Evolutionary conservation across 2,797 vertebrate species (phyloP).

Genomic region (Halcyon chelicuti): DNA sequence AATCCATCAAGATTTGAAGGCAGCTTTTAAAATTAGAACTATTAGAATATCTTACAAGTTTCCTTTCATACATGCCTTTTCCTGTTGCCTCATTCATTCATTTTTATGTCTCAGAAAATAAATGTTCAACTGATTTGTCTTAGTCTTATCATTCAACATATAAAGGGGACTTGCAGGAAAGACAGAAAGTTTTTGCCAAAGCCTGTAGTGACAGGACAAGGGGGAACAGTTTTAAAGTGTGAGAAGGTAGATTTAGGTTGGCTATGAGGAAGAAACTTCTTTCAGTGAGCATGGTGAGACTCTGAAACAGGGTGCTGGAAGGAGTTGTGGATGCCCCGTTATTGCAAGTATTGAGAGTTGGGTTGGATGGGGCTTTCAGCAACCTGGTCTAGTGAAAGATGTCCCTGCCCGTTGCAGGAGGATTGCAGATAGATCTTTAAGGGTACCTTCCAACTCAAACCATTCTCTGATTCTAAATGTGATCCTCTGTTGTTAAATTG

Average conservation of each 20-base stretch:
- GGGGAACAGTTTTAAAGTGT: neutral
- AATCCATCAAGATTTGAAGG: slow-evolving; percentile 68
- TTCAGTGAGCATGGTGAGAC: neutral
- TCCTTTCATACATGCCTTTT: slow-evolving; percentile 61
- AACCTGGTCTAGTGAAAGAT: accelerated
- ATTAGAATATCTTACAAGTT: slow-evolving; percentile 62
- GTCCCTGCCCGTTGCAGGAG: neutral
- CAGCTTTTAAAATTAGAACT: slow-evolving; percentile 75
- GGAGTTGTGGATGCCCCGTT: neutral
- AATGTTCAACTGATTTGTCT: slow-evolving; percentile 62
- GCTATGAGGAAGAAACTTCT: neutral
- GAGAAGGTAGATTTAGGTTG: neutral
- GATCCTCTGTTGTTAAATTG: neutral
- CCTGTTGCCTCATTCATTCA: slow-evolving; percentile 65
- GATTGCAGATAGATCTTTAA: neutral
- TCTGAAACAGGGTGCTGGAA: neutral
- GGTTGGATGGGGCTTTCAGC: neutral
- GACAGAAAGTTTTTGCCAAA: neutral
- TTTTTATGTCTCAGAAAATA: slow-evolving; percentile 56
- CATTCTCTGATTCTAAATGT: neutral
- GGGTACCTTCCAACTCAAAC: neutral
- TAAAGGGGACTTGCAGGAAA: neutral
- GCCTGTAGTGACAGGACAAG: neutral
- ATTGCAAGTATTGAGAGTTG: neutral
- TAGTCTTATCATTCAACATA: neutral